Conservation (phyloP, 2,113 vertebrate species). For the Guaruba guarouba region DNA sequence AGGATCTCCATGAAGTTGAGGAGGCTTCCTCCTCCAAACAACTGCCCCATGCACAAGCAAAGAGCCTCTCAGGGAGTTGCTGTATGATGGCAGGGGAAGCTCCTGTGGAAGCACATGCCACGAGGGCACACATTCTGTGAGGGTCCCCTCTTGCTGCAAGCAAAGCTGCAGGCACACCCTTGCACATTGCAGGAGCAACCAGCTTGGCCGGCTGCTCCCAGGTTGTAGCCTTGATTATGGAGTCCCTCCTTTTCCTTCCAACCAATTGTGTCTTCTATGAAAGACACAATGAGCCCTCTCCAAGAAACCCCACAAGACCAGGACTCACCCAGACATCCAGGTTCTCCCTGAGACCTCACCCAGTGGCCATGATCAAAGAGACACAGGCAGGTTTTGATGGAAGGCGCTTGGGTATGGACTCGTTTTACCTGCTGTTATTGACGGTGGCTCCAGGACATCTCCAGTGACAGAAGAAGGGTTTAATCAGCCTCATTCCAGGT, state of each 20-base stretch:
- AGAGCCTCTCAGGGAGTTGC: background rate
- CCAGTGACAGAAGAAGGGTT: background rate
- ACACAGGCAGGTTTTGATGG: background rate
- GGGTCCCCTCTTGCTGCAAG: background rate
- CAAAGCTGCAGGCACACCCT: background rate
- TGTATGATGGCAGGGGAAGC: fast-evolving
- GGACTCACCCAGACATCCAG: background rate
- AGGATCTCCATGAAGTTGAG: background rate
- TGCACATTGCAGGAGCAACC: background rate
- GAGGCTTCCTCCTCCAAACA: background rate
- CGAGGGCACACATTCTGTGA: fast-evolving
- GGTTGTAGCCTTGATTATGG: background rate
- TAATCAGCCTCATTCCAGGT: background rate
- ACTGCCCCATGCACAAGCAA: background rate
- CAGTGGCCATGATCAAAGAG: background rate
- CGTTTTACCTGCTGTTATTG: background rate
- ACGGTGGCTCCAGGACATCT: background rate
- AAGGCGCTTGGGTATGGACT: fast-evolving
- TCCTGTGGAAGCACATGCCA: background rate
- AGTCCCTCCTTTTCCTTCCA: background rate
- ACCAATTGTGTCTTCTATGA: background rate
- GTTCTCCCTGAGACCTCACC: background rate
- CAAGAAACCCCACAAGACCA: background rate
- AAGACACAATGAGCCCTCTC: background rate
- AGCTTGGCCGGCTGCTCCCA: background rate